Conservation (phyloP, 2,888 invertebrate genomes). For the Pheosia gnoma region DNA sequence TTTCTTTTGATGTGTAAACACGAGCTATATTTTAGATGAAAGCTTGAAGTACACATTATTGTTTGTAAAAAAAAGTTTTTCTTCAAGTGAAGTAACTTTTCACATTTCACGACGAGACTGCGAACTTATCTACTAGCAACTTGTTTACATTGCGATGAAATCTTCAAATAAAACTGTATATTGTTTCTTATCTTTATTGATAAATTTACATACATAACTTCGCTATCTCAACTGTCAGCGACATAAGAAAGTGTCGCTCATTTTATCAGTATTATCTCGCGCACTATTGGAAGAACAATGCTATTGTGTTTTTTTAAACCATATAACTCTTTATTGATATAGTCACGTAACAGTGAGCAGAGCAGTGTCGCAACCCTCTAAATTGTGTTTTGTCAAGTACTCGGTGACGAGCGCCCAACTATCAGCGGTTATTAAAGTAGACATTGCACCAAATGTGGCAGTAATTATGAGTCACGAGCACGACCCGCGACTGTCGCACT, state of each 20-base stretch:
- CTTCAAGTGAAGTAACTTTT: constrained; percentile 4
- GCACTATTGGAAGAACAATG: constrained; percentile 56
- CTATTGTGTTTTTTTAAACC: constrained; percentile 40
- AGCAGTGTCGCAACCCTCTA: constrained; percentile 39
- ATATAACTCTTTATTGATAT: constrained; percentile 37
- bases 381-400: constrained; percentile 44
- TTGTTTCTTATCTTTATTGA: constrained; percentile 79
- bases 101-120: constrained; percentile 35
- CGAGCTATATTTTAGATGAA: not conserved
- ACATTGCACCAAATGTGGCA: constrained; percentile 65
- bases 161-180: constrained; percentile 59
- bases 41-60: not conserved
- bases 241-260: constrained; percentile 69
- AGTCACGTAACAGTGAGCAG: constrained; percentile 45
- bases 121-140: constrained; percentile 51
- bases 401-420: constrained; percentile 29
- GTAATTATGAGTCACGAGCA: constrained; percentile 74
- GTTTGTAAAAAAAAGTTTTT: not conserved
- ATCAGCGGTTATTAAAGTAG: constrained; percentile 53
- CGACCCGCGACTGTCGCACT: constrained; percentile 68
- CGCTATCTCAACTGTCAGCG: constrained; percentile 69
- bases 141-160: constrained; percentile 67
- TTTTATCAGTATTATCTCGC: constrained; percentile 70
- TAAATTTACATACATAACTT: constrained; percentile 75
- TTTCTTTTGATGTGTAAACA: not conserved